Conservation (phyloP, 2,888 invertebrate species). For the Matsumyia berberina region DNA sequence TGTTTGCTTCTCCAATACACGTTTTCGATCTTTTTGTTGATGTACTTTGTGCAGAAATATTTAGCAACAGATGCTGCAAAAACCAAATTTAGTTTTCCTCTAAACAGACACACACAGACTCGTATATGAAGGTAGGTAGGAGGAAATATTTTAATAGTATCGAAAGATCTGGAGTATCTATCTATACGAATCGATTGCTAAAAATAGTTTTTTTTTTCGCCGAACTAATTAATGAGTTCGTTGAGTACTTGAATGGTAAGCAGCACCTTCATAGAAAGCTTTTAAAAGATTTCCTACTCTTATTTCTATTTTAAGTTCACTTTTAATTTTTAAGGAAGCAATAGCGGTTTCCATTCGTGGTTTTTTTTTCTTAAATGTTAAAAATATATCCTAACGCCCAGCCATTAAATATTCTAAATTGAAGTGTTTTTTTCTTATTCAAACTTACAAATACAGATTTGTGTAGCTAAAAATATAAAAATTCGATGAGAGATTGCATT, state of each 20-base stretch:
- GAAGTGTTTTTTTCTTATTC: constrained; percentile 8
- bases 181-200: constrained; percentile 25
- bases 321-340: constrained; percentile 31
- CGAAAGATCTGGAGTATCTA: constrained; percentile 51
- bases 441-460: constrained; percentile 16
- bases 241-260: constrained; percentile 30
- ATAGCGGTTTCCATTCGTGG: constrained; percentile 50
- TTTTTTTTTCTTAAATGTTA: no score
- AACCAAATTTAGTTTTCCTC: background rate
- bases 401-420: constrained; percentile 42
- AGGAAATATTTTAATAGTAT: constrained; percentile 6
- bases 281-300: constrained; percentile 46
- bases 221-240: constrained; percentile 45
- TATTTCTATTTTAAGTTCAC: constrained; percentile 28
- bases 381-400: constrained; percentile 66
- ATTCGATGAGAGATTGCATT: constrained; percentile 15
- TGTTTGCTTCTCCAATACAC: background rate
- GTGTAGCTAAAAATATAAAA: constrained; percentile 64
- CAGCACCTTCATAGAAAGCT: constrained; percentile 39
- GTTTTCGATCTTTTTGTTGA: constrained; percentile 25
- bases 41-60: constrained; percentile 40
- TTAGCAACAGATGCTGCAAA: constrained; percentile 59
- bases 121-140: no score
- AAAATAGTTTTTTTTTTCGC: constrained; percentile 58
- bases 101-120: background rate